phyloP scores from a whole-genome alignment of 2,797 vertebrate genomes.

The Kryptopterus vitreolus region DNA sequence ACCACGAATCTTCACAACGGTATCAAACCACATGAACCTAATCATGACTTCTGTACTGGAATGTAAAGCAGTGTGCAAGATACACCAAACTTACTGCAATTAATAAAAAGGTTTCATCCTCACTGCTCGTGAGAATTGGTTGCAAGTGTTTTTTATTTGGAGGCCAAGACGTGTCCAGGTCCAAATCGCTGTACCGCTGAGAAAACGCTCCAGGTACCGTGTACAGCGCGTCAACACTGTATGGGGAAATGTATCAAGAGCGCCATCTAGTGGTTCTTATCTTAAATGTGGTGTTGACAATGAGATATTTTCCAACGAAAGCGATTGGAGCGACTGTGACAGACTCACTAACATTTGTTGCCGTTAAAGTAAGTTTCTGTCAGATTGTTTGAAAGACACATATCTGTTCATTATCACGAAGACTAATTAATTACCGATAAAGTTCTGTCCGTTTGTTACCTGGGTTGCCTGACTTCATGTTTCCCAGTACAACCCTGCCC shows the following conservation, averaged over 20 bases:
- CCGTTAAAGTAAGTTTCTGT: not conserved
- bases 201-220: not conserved
- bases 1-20: not conserved
- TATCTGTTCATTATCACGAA: not conserved
- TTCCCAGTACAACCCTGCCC: conserved; percentile 26
- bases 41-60: not conserved
- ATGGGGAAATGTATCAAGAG: conserved; percentile 23
- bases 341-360: too few species aligned
- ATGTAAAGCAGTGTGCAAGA: not conserved
- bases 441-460: not conserved
- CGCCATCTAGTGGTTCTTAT: conserved; percentile 32
- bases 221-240: not conserved
- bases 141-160: conserved; percentile 12
- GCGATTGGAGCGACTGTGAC: not conserved
- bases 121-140: not conserved
- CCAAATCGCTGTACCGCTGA: not conserved
- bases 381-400: not conserved
- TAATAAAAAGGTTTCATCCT: not conserved
- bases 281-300: not conserved
- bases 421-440: not conserved
- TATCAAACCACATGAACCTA: not conserved
- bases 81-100: not conserved
- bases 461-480: not conserved
- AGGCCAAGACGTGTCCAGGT: not conserved
- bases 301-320: not conserved